Percentiles rank a stretch among this genome's conserved stretches.
Conservation (phyloP, 2,113 vertebrate genomes). For the Nothobranchius kuhntae region DNA sequence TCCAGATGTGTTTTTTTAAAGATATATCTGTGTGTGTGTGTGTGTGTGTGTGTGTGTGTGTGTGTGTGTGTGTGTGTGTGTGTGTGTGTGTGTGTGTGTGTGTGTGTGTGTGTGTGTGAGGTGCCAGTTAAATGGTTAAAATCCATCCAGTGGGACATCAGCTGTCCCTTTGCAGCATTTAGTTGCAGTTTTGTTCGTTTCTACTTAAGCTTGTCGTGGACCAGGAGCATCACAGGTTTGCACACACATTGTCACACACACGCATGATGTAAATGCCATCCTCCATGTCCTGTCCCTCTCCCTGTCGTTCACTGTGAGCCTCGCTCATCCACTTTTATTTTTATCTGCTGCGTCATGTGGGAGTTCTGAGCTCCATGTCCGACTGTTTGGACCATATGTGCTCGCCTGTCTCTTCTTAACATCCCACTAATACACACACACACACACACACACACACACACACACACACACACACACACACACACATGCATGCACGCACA, state of each 20-base stretch:
- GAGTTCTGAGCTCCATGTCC: slow-evolving; percentile 58
- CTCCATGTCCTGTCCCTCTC: slow-evolving; percentile 8
- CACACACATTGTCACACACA: background rate
- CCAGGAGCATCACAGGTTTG: background rate
- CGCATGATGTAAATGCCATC: slow-evolving; percentile 1
- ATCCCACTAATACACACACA: slow-evolving; percentile 41
- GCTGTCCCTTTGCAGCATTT: too few species aligned
- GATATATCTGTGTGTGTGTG: too few species aligned
- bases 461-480: slow-evolving; percentile 20
- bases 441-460: slow-evolving; percentile 14
- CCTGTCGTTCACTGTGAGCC: background rate
- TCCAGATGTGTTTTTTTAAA: too few species aligned
- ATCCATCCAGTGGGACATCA: too few species aligned
- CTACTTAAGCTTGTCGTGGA: background rate
- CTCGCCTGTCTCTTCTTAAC: slow-evolving; percentile 51
- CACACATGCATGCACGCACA: background rate
- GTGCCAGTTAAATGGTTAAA: too few species aligned
- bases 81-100: too few species aligned
- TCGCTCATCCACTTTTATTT: slow-evolving; percentile 49
- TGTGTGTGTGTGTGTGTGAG: too few species aligned
- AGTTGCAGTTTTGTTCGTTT: too few species aligned
- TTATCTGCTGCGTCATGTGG: slow-evolving; percentile 62
- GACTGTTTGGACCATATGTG: slow-evolving; percentile 66
- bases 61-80: too few species aligned
- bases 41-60: too few species aligned